Evolutionary conservation across 2,888 invertebrate species (phyloP), one percentile per base, ranked within the genome.

Genomic region (Acronicta psi): DNA sequence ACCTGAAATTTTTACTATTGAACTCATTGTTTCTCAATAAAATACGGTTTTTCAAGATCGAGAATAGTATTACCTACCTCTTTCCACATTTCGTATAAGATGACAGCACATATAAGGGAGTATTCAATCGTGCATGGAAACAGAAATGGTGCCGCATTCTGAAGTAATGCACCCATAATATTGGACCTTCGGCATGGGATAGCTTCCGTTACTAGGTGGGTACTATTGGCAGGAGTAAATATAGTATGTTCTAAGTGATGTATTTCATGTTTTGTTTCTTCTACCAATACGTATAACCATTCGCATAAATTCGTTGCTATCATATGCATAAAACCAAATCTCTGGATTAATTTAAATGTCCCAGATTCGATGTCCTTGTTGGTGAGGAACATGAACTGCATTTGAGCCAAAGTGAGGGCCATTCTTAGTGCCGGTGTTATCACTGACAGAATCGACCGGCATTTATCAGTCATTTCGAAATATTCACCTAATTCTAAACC

Each of bases 301-400:
- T 98, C 98, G 90, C 98, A 98, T 14, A 99, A 90, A 90, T 99
- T 99, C 16, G 98, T 98, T 1, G 98, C 98, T 49, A 99, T 96
- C 96, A 98, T 96, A 85, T 99, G 99, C 98, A 99, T 98, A 40
- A 98, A 95, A 8, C 99, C 99, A 76, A 99, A 97, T 73, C 98
- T 95, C 17, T 98, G 97, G 49, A 98, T 94, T 43, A 96, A 95
- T 81, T 96, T 96, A 81, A 96, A 96, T 43, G 94, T 93, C 17
- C 96, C 95, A 76, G 96, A 94, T 79, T 92, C 92, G 54, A 94
- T 93, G 69, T 94, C 94, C 88, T 97, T 97, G 72, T 97, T 97
- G 81, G 98, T 98, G 38, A 98, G 95, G 86, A 99, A 99, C 77
- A 99, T 98, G 88, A 99, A 98, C 88, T 99, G 98, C 94, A 99